A percentile compares a stretch with the other conserved stretches of the same genome.
Conservation (phyloP, 2,113 vertebrate genomes). For the Piliocolobus tephrosceles region DNA sequence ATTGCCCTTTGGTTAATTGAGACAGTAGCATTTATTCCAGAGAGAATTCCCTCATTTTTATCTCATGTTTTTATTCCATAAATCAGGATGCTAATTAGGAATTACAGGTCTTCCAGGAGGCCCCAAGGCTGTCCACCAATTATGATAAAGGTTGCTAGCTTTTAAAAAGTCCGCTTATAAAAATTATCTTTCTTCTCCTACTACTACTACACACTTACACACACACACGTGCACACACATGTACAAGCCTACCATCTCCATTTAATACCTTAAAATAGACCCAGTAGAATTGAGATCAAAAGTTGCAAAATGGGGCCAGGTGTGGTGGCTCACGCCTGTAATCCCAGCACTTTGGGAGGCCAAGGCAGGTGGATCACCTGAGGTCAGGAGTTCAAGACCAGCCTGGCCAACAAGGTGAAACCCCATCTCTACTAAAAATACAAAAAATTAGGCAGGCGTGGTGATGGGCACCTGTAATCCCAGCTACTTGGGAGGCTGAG, state of each 20-base stretch:
- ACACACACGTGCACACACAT: neutral
- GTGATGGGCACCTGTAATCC: too few species aligned
- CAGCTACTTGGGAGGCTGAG: too few species aligned
- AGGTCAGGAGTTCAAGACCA: too few species aligned
- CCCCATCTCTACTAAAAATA: too few species aligned
- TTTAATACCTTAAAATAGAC: neutral
- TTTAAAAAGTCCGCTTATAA: neutral
- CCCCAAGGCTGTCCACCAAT: neutral
- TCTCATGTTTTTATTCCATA: constrained; percentile 46
- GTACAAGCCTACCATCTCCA: neutral
- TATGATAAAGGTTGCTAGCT: constrained; percentile 31
- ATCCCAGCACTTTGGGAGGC: too few species aligned
- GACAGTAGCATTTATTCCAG: constrained; percentile 63
- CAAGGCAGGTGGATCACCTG: too few species aligned
- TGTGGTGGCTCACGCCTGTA: too few species aligned
- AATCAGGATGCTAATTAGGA: constrained; percentile 67
- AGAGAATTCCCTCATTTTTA: constrained; percentile 51
- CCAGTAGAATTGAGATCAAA: neutral
- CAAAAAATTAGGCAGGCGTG: too few species aligned
- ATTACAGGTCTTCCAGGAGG: constrained; percentile 37
- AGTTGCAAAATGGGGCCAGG: neutral
- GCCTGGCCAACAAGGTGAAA: too few species aligned
- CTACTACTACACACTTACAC: neutral
- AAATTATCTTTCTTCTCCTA: neutral
- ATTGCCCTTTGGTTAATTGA: constrained; percentile 71